These are phyloP conservation scores for Damaliscus lunatus DNA, from an alignment of 2,113 vertebrate genomes.

Conservation along the genomic window DNA sequence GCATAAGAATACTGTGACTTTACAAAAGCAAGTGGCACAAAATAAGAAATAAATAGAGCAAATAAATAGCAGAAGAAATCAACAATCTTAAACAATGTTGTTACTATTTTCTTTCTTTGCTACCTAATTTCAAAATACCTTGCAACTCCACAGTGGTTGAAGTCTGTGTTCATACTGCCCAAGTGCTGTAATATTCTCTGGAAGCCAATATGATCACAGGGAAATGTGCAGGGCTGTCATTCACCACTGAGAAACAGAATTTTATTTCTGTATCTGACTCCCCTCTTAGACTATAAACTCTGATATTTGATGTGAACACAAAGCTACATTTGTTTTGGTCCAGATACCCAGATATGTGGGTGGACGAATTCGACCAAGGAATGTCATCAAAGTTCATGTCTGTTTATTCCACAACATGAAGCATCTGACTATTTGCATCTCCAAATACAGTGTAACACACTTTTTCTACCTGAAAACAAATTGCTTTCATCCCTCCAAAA, in stretches of 20 bases:
- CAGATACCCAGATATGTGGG: conserved; percentile 40
- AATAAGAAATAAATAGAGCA: not conserved
- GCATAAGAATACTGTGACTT: not conserved
- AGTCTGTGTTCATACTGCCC: not conserved
- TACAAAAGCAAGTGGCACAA: not conserved
- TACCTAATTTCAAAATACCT: not conserved
- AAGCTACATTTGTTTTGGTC: conserved; percentile 53
- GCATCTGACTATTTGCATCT: not conserved
- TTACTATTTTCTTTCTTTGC: not conserved
- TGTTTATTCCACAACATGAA: conserved; percentile 21
- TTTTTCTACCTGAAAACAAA: conserved; percentile 36
- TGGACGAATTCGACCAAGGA: conserved; percentile 4
- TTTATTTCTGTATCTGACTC: not conserved
- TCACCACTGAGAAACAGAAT: conserved; percentile 24
- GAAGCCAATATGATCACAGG: not conserved
- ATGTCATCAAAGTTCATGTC: conserved; percentile 44
- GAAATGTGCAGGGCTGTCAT: not conserved
- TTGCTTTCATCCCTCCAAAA: not conserved
- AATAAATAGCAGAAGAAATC: conserved; percentile 21
- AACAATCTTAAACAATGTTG: not conserved
- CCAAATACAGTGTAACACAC: not conserved
- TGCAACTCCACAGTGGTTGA: not conserved
- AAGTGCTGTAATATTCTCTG: not conserved
- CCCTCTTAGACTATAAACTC: not conserved
- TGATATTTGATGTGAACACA: conserved; percentile 54